Evolutionary conservation across 2,888 invertebrate species (phyloP).

Genomic region (Hedya salicella): DNA sequence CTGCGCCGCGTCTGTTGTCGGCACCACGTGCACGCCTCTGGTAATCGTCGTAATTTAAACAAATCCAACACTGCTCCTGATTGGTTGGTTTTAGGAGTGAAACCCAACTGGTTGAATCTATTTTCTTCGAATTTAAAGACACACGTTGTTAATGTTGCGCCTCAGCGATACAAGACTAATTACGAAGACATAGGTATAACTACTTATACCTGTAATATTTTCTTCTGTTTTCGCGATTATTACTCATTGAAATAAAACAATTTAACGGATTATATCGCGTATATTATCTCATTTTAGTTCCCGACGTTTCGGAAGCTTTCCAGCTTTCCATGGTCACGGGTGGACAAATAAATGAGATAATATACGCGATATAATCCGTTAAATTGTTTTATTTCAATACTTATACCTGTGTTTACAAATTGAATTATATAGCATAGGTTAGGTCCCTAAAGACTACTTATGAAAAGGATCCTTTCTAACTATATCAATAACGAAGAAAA

Average conservation of each 20-base stretch:
- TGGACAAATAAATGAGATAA: no score
- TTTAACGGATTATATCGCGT: no score
- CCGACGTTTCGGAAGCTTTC: no score
- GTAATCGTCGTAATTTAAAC: constrained; percentile 76
- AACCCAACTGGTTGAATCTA: constrained; percentile 62
- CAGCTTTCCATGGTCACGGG: no score
- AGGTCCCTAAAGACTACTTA: no score
- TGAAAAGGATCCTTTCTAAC: no score
- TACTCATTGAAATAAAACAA: no score
- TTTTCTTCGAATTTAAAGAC: constrained; percentile 55
- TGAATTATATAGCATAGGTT: no score
- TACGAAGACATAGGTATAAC: neutral
- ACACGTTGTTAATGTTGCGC: constrained; percentile 49
- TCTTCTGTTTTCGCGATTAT: neutral
- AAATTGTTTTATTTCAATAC: no score
- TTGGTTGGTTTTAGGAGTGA: constrained; percentile 72
- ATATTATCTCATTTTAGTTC: no score
- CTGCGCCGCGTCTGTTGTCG: constrained; percentile 74
- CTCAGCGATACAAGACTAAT: constrained; percentile 2
- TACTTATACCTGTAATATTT: neutral
- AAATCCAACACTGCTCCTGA: constrained; percentile 65
- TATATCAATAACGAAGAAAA: neutral
- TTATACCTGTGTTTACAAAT: no score
- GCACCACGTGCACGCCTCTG: constrained; percentile 65
- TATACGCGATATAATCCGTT: no score